These are phyloP conservation scores for Ctenicera cuprea DNA, from an alignment of 2,888 invertebrate genomes.

Conservation along the genomic window DNA sequence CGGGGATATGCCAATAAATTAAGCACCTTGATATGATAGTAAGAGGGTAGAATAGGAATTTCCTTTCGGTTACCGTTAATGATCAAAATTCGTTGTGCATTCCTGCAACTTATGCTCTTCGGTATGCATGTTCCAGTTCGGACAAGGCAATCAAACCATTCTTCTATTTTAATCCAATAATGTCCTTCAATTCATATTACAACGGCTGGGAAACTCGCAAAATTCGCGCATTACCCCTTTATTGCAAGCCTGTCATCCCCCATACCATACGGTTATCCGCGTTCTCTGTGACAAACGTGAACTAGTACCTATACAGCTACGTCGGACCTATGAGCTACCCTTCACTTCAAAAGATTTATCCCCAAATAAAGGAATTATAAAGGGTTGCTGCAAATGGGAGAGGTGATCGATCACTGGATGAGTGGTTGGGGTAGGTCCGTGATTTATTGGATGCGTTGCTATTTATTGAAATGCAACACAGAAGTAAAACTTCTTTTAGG, in stretches of 20 bases:
- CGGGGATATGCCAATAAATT: conserved; percentile 33
- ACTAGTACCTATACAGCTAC: conserved; percentile 16
- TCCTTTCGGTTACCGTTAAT: conserved; percentile 26
- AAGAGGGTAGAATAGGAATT: conserved; percentile 21
- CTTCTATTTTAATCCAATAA: conserved; percentile 30
- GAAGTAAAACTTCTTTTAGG: too few species aligned
- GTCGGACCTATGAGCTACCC: conserved; percentile 19
- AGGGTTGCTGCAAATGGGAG: conserved; percentile 45
- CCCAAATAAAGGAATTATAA: conserved; percentile 50
- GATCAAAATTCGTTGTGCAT: conserved; percentile 36
- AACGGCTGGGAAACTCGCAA: conserved; percentile 30
- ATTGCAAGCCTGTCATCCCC: conserved; percentile 22
- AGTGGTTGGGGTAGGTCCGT: conserved; percentile 50
- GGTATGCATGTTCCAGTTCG: not conserved
- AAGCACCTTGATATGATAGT: conserved; percentile 35
- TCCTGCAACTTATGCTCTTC: not conserved
- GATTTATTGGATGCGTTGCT: conserved; percentile 15
- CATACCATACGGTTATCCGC: conserved; percentile 16
- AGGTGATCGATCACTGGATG: conserved; percentile 47
- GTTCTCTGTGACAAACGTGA: conserved; percentile 32
- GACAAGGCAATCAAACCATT: not conserved
- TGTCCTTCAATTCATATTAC: conserved; percentile 4
- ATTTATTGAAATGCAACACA: conserved; percentile 27
- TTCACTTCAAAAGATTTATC: conserved; percentile 46
- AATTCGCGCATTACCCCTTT: conserved; percentile 29